Evolutionary conservation across 2,113 vertebrate genomes (phyloP).

Genomic region (Argyrosomus japonicus): DNA sequence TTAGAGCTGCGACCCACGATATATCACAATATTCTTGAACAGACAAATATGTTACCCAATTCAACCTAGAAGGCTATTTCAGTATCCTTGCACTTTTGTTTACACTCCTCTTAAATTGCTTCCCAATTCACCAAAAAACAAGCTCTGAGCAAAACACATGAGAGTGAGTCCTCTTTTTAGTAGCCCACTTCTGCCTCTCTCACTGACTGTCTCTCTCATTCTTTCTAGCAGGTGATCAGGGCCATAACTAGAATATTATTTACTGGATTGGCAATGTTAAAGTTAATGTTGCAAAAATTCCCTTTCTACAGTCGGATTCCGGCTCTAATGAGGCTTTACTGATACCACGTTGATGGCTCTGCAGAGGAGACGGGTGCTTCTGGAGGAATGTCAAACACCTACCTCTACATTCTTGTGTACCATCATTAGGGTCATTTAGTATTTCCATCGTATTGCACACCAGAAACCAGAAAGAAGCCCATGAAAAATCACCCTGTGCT

Average conservation of each 20-base stretch:
- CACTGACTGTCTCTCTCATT: slow-evolving; percentile 6
- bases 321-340: slow-evolving; percentile 90
- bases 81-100: slow-evolving; percentile 50
- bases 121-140: slow-evolving; percentile 41
- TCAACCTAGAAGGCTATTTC: slow-evolving; percentile 42
- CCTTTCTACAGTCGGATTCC: slow-evolving; percentile 85
- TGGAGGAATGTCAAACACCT: slow-evolving; percentile 77
- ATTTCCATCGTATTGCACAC: slow-evolving; percentile 51
- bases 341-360: slow-evolving; percentile 86
- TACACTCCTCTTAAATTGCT: slow-evolving; percentile 54
- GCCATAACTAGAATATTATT: slow-evolving; percentile 88
- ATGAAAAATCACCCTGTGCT: slow-evolving; percentile 63
- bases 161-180: background rate
- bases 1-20: background rate
- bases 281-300: slow-evolving; percentile 91
- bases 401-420: slow-evolving; percentile 70
- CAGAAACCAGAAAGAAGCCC: slow-evolving; percentile 48
- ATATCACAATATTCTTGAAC: slow-evolving; percentile 24
- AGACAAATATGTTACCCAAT: slow-evolving; percentile 25
- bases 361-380: slow-evolving; percentile 69
- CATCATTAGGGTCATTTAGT: slow-evolving; percentile 71
- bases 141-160: slow-evolving; percentile 29
- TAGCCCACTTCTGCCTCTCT: background rate
- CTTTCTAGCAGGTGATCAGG: slow-evolving; percentile 75
- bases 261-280: slow-evolving; percentile 88